Percentiles rank a stretch among this genome's conserved stretches.
phyloP scores from a whole-genome alignment of 2,888 invertebrate genomes.

The Athripsodes cinereus region DNA sequence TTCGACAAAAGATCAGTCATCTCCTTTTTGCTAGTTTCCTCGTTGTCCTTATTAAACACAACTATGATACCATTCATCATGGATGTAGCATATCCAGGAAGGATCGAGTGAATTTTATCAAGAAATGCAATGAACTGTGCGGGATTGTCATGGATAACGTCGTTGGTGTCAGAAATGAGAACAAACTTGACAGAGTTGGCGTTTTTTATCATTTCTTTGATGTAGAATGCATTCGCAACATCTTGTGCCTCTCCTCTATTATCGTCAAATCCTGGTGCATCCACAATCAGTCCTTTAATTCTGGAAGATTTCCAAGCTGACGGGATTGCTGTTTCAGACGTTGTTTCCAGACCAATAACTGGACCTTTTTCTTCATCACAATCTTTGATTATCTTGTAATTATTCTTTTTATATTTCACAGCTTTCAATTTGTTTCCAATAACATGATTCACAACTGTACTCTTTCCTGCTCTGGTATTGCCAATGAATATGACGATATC shows the following conservation, averaged over 20 bases:
- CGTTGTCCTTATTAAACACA: background rate
- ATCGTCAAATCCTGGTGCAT: constrained; percentile 7
- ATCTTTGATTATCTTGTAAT: background rate
- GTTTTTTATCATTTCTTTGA: background rate
- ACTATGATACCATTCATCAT: background rate
- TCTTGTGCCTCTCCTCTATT: constrained; percentile 4
- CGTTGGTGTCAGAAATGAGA: background rate
- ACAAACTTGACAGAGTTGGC: constrained; percentile 4
- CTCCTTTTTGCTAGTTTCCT: background rate
- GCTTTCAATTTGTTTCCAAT: background rate
- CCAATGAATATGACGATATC: constrained; percentile 3
- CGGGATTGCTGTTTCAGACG: background rate
- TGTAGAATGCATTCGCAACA: constrained; percentile 4
- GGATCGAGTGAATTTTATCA: background rate
- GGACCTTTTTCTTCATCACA: background rate
- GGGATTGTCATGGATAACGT: background rate
- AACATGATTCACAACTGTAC: constrained; percentile 1
- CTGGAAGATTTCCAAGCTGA: background rate
- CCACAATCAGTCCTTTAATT: constrained; percentile 1
- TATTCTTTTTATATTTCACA: background rate
- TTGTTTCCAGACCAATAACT: background rate
- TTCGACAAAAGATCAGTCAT: background rate
- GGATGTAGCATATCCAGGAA: background rate
- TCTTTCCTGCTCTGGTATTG: constrained; percentile 2
- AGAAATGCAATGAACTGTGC: background rate